These are phyloP conservation scores for Platynereis dumerilii DNA, from an alignment of 2,888 invertebrate species.

Conservation along the genomic window DNA sequence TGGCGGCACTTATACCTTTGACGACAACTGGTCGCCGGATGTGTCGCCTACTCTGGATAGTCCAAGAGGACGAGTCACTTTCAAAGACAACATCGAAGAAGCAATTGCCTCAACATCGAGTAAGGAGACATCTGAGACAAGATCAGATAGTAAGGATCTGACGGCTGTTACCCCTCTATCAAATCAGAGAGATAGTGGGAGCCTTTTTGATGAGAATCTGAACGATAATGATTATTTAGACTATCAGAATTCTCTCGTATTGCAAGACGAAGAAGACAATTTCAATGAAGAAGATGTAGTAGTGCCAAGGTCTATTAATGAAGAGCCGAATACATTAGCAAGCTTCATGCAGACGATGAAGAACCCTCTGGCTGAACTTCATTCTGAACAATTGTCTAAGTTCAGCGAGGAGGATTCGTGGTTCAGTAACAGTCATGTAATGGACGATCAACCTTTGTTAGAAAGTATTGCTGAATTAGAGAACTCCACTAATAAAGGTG, in stretches of 20 bases:
- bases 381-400: conserved; percentile 9
- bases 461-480: not conserved
- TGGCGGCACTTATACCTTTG: too few relatives aligned
- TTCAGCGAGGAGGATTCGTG: conserved; percentile 22
- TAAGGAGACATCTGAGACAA: too few relatives aligned
- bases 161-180: not conserved
- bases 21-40: too few relatives aligned
- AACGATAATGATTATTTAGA: not conserved
- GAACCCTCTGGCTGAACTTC: not conserved
- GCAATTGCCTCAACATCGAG: not conserved
- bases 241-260: conserved; percentile 3
- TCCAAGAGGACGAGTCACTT: too few relatives aligned
- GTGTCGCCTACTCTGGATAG: too few relatives aligned
- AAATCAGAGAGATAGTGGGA: not conserved
- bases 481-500: not conserved
- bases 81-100: not conserved
- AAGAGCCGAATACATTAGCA: conserved; percentile 23
- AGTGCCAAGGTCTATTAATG: conserved; percentile 32
- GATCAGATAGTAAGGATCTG: too few relatives aligned
- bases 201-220: not conserved
- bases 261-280: conserved; percentile 10
- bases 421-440: conserved; percentile 11
- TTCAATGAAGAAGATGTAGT: conserved; percentile 21
- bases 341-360: conserved; percentile 29
- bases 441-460: not conserved